Evolutionary conservation across 2,113 vertebrate genomes (phyloP), one percentile per base, ranked within the genome.

Genomic region (Forbesichthys papilliferus): DNA sequence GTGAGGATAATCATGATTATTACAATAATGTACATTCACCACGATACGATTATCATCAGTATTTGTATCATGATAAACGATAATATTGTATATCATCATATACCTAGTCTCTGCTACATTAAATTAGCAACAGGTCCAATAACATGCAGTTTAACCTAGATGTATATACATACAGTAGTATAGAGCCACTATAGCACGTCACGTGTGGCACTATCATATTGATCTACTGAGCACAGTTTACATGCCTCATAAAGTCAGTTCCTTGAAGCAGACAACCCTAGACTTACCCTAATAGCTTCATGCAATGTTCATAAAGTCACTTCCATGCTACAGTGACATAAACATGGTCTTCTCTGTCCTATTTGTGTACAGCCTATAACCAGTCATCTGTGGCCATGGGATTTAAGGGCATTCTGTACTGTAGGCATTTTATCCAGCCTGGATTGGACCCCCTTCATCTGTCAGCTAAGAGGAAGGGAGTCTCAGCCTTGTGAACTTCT

Each of bases 281-380:
- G 67, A 68, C 65, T 80, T 55, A 71, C 64, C 16, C 48, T 47
- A 36, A 63, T 52, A 18, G 72, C 48, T 64, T 9, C 47, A 11
- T 48, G 11, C 18, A 71, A 56, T 9, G 18, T 48, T 73, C 16
- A 56, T 20, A 16, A 52, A 75, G 61, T 84, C 67, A 71, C 75
- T 63, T 16, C 62, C 11, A 5, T 73, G 64, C 48, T 59, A 68
- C 66, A 74, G 63, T 62, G 61, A 81, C 71, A 81, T 51, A 66
- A 55, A 58, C 69, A 82, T 49, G 55, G 56, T 65, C 61, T 8
- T 75, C 61, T 81, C 63, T 63, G 1, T 51, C 46, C 61, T 87
- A 67, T 86, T 67, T 66, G 64, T 84, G 48, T 66, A 72, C 79
- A 89, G 89, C 86, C 83, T 87, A 53, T 90, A 75, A 82, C 73